A percentile compares a stretch with the other conserved stretches of the same genome.
Evolutionary conservation across 2,113 vertebrate genomes (phyloP).

Genomic region (Neolamprologus falcicula): DNA sequence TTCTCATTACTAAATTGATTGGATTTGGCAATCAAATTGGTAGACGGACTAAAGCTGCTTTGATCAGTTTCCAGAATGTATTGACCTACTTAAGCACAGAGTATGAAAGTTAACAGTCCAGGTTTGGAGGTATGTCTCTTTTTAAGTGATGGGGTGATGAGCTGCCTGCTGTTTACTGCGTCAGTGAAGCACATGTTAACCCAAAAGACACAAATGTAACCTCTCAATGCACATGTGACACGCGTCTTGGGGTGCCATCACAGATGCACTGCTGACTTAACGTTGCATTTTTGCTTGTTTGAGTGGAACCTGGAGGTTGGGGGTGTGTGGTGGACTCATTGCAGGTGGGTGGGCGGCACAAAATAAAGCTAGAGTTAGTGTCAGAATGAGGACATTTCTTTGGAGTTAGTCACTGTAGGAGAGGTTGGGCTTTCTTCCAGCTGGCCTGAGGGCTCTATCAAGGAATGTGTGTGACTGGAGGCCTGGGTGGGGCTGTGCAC

Average conservation of each 20-base stretch:
- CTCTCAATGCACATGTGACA: neutral
- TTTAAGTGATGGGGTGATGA: neutral
- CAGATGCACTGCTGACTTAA: neutral
- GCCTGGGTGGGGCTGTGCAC: constrained; percentile 69
- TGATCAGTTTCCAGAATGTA: neutral
- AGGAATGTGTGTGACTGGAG: constrained; percentile 76
- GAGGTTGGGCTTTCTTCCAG: constrained; percentile 73
- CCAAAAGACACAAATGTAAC: neutral
- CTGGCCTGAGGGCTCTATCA: constrained; percentile 71
- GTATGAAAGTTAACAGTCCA: neutral
- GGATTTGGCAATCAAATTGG: constrained; percentile 6
- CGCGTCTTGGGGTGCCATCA: neutral
- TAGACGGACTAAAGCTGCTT: neutral
- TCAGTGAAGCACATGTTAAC: neutral
- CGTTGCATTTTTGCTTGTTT: constrained; percentile 27
- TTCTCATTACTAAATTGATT: constrained; percentile 6
- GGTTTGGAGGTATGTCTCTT: neutral
- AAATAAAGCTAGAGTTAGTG: constrained; percentile 18
- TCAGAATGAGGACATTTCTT: constrained; percentile 69
- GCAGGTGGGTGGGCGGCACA: neutral
- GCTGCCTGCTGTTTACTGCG: neutral
- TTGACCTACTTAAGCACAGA: neutral
- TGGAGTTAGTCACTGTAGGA: constrained; percentile 71
- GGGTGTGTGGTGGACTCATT: neutral
- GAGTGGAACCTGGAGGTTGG: constrained; percentile 7